Evolutionary conservation across 2,113 vertebrate genomes (phyloP).

Genomic region (Hemibates koningsi): DNA sequence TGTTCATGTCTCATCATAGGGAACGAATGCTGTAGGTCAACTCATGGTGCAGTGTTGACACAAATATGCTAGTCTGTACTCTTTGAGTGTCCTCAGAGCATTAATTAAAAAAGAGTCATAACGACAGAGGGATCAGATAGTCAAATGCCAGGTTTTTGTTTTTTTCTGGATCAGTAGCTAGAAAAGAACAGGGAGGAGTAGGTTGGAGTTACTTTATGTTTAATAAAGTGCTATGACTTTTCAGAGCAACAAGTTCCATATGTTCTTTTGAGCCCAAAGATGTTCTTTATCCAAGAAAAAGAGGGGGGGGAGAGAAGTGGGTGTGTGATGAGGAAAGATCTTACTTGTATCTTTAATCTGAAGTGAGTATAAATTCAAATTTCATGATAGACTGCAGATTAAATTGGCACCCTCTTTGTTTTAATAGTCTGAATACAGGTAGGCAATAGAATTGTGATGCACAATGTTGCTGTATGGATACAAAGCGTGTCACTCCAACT

Average conservation of each 20-base stretch:
- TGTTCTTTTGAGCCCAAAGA: slow-evolving; percentile 54
- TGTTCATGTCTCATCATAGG: slow-evolving; percentile 2
- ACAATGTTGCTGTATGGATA: background rate
- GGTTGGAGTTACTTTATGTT: slow-evolving; percentile 57
- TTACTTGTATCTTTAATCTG: slow-evolving; percentile 45
- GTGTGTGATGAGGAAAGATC: background rate
- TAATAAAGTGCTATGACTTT: slow-evolving; percentile 68
- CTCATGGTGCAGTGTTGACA: slow-evolving; percentile 54
- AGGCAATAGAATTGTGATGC: background rate
- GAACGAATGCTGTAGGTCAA: slow-evolving; percentile 6
- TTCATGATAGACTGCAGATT: background rate
- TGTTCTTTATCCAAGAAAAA: slow-evolving; percentile 40
- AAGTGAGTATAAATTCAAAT: slow-evolving; percentile 36
- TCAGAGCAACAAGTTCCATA: slow-evolving; percentile 55
- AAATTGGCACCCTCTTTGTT: slow-evolving; percentile 1
- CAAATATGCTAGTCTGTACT: slow-evolving; percentile 58
- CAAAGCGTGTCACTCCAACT: background rate
- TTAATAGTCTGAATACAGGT: background rate
- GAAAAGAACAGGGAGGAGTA: slow-evolving; percentile 49
- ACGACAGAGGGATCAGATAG: slow-evolving; percentile 58
- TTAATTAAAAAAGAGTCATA: slow-evolving; percentile 72
- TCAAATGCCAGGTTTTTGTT: slow-evolving; percentile 15
- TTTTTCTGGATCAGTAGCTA: slow-evolving; percentile 59
- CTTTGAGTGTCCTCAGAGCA: slow-evolving; percentile 42
- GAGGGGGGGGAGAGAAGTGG: background rate